Conservation (phyloP, 2,797 vertebrate genomes). For the Leptatherina wallacei region DNA sequence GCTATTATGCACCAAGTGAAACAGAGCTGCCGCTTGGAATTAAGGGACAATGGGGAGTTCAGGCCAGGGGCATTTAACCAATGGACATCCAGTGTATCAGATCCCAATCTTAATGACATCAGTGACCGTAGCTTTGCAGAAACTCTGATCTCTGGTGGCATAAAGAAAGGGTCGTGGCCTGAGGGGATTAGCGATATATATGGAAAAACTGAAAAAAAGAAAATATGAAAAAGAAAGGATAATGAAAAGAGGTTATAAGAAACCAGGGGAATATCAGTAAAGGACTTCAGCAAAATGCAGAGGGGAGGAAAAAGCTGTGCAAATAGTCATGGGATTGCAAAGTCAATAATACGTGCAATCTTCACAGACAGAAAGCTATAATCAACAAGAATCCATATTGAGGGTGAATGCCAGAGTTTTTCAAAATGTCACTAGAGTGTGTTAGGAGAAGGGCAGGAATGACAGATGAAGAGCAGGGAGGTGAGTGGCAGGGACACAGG, state of each 20-base stretch:
- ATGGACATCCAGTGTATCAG: slow-evolving; percentile 80
- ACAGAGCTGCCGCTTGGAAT: slow-evolving; percentile 82
- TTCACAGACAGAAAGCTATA: slow-evolving; percentile 82
- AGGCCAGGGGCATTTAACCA: slow-evolving; percentile 80
- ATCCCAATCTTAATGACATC: slow-evolving; percentile 84
- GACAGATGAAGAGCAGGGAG: slow-evolving; percentile 82
- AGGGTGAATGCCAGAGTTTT: slow-evolving; percentile 86
- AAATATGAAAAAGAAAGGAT: slow-evolving; percentile 61
- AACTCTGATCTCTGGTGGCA: slow-evolving; percentile 81
- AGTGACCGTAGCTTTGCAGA: slow-evolving; percentile 75
- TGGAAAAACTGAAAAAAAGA: slow-evolving; percentile 36
- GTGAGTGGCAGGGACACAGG: slow-evolving; percentile 70
- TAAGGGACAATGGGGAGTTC: slow-evolving; percentile 78
- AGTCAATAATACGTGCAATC: slow-evolving; percentile 86
- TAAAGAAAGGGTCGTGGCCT: slow-evolving; percentile 68
- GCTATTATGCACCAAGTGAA: slow-evolving; percentile 81
- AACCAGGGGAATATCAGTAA: slow-evolving; percentile 71
- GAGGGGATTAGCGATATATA: slow-evolving; percentile 71
- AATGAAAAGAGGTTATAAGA: slow-evolving; percentile 73
- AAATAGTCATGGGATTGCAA: slow-evolving; percentile 84
- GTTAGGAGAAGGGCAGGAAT: slow-evolving; percentile 86
- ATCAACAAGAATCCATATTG: slow-evolving; percentile 87
- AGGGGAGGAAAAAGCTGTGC: slow-evolving; percentile 76
- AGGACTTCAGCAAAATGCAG: slow-evolving; percentile 63
- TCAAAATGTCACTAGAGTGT: slow-evolving; percentile 85